Evolutionary conservation across 53 echinoderm and acorn worm genomes (phyloP).

Genomic region (Paelopatides confundens): DNA sequence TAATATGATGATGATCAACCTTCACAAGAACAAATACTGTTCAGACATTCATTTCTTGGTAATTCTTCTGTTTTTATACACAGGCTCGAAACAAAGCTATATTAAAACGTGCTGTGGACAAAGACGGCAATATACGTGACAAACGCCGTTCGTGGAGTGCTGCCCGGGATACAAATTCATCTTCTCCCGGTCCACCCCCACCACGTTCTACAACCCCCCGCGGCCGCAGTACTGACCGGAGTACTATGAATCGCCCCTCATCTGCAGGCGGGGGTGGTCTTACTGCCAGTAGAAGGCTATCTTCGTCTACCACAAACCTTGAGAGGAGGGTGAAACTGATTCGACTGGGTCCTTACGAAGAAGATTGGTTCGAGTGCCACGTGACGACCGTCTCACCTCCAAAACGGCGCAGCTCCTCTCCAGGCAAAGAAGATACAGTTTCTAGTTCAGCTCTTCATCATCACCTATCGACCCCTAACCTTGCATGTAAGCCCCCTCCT

Average conservation of each 20-base stretch:
- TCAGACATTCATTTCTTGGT: neutral
- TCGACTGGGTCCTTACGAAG: constrained; percentile 86
- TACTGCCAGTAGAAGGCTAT: constrained; percentile 80
- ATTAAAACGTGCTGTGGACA: constrained; percentile 55
- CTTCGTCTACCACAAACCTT: constrained; percentile 84
- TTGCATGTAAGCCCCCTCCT: constrained; percentile 96
- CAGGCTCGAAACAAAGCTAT: constrained; percentile 90
- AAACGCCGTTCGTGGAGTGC: constrained; percentile 99
- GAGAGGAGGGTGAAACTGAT: constrained; percentile 88
- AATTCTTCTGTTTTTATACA: neutral
- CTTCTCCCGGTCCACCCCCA: constrained; percentile 53
- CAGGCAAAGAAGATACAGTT: constrained; percentile 77
- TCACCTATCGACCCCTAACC: constrained; percentile 98
- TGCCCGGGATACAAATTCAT: constrained; percentile 62
- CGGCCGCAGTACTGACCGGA: constrained; percentile 81
- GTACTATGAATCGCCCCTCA: constrained; percentile 43
- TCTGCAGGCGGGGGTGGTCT: constrained; percentile 48
- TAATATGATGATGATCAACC: no score
- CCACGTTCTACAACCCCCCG: constrained; percentile 62
- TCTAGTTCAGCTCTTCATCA: constrained; percentile 76
- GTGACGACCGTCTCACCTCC: constrained; percentile 42
- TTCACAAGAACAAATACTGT: neutral
- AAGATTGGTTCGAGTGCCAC: constrained; percentile 99
- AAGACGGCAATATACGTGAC: constrained; percentile 59
- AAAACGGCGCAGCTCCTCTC: constrained; percentile 65